Base-by-base conservation (phyloP, 2,888 invertebrate species). In the Aphodius sticticus region DNA sequence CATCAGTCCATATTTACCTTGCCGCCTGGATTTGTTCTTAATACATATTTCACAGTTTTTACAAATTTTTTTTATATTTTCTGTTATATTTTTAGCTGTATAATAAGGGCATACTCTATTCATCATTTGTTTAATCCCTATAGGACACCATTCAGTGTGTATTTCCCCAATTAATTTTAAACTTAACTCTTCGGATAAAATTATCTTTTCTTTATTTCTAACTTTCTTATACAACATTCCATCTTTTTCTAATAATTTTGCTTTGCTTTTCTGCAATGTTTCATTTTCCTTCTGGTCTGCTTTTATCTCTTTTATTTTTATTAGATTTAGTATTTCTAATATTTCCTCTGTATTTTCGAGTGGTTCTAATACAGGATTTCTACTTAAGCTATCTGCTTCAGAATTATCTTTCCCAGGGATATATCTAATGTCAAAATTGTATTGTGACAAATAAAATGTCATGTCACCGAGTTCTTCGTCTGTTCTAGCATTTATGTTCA, bases 391-490 rank as follows among this genome's bases (percentile, higher is more conserved):
- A 70, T 81, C 83, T 70, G 83, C 84, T 77, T 83, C 83, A 69
- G 38, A 6, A 36, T 84, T 83, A n/a, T 77, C 7, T 81, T 78
- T 81, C 26, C 82, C 83, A 16, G 81, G 81, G 69, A 9, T 5
- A 76, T 84, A 83, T 82, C 70, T 83, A 69, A 84, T 77, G 80
- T 83, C 69, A 72, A 83, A 82, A 70, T 83, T 70, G 75, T 80
- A 84, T 81, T 83, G 82, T 69, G 82, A 83, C 69, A 84, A 69
- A 75, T 83, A 83, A 76, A 83, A 78, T 69, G 79, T 79, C 14
- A 83, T 74, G 35, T 84, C 81, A 9, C 83, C 83, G 16, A 84
- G 69, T 76, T 84, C 82, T 81, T 82, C 81, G 77, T 84, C 83
- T 1, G 83, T 81, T 79, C 83, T 82, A 15, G 78, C 9, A 77